A percentile compares a stretch with the other conserved stretches of the same genome.
Conservation (phyloP, 1,140 invertebrate genomes). For the Dreissena polymorpha region DNA sequence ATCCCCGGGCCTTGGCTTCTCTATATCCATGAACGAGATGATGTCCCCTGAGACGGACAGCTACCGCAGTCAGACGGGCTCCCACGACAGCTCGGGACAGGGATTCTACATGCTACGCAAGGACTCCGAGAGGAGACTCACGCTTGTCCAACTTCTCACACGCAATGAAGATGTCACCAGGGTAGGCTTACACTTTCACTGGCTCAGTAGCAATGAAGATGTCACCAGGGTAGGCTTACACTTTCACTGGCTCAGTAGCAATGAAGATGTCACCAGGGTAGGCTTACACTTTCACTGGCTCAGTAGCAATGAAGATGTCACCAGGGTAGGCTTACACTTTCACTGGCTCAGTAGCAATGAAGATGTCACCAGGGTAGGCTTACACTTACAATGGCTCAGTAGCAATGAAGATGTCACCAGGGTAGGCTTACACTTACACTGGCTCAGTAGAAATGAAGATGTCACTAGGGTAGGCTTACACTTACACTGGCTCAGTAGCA, state of each 20-base stretch:
- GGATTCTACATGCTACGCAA: slow-evolving; percentile 98
- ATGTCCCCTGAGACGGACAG: slow-evolving; percentile 72
- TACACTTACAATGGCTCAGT: slow-evolving; percentile 93
- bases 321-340: neutral
- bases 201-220: slow-evolving; percentile 85
- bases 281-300: slow-evolving; percentile 77
- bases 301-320: slow-evolving; percentile 88
- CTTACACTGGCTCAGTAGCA: slow-evolving; percentile 85
- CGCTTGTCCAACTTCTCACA: slow-evolving; percentile 92
- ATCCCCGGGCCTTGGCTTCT: slow-evolving; percentile 41
- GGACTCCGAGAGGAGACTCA: slow-evolving; percentile 96
- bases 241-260: slow-evolving; percentile 85
- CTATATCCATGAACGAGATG: slow-evolving; percentile 64
- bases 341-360: too few relatives aligned
- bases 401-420: slow-evolving; percentile 87
- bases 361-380: slow-evolving; percentile 93
- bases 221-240: slow-evolving; percentile 13
- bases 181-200: neutral
- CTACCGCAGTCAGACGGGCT: slow-evolving; percentile 50
- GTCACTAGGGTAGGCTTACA: slow-evolving; percentile 10
- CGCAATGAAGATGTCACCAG: slow-evolving; percentile 87
- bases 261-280: slow-evolving; percentile 83
- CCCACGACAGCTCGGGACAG: slow-evolving; percentile 67
- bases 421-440: neutral
- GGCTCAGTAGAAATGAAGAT: slow-evolving; percentile 84